phyloP scores from a whole-genome alignment of 2,888 invertebrate genomes.

The Drosophila fungiperda region DNA sequence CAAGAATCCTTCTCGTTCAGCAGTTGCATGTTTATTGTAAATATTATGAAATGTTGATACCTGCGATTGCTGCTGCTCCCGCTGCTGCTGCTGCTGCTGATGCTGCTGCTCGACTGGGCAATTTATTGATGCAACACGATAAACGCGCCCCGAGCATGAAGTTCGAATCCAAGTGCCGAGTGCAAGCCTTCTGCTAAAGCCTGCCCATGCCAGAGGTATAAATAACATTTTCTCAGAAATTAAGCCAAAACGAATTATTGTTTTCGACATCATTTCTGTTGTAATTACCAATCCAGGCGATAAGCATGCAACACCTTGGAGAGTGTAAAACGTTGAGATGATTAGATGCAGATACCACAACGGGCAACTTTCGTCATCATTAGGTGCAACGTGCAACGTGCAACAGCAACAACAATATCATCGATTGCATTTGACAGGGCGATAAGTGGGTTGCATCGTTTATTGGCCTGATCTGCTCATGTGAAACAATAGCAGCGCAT shows the following conservation, averaged over 20 bases:
- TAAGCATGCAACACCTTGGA: conserved; percentile 66
- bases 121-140: conserved; percentile 79
- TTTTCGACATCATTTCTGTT: conserved; percentile 72
- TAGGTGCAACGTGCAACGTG: conserved; percentile 31
- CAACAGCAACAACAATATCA: conserved; percentile 49
- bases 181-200: conserved; percentile 10
- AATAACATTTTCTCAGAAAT: conserved; percentile 76
- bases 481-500: conserved; percentile 70
- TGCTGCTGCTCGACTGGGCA: conserved; percentile 38
- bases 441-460: conserved; percentile 66
- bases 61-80: conserved; percentile 59
- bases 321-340: conserved; percentile 48
- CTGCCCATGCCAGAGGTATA: conserved; percentile 51
- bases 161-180: conserved; percentile 22
- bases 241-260: conserved; percentile 76
- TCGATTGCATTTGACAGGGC: conserved; percentile 72
- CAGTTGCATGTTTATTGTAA: conserved; percentile 83
- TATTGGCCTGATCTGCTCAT: conserved; percentile 19
- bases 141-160: conserved; percentile 72
- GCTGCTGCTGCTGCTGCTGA: conserved; percentile 31
- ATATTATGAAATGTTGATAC: conserved; percentile 82
- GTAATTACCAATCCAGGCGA: conserved; percentile 68
- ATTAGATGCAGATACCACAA: conserved; percentile 55
- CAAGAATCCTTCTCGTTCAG: conserved; percentile 45
- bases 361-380: conserved; percentile 58